Evolutionary conservation across 2,797 vertebrate species (phyloP), one percentile per base, ranked within the genome.

Genomic region (Cephalopachus bancanus): DNA sequence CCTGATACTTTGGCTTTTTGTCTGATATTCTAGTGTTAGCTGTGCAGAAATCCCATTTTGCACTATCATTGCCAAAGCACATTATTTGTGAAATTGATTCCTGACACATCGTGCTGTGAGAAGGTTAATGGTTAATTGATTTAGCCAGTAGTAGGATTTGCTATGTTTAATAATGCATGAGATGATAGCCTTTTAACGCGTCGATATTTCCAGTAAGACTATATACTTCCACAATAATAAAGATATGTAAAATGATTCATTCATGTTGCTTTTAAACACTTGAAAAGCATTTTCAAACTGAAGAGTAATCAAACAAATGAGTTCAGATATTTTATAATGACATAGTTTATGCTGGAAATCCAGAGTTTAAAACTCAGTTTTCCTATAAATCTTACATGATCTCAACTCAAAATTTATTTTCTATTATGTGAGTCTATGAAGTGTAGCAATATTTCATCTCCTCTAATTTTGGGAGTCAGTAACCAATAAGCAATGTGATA

Each of bases 1-100:
- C 65, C 79, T 10, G 76, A 51, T 22, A 76, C 33, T 44, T 76
- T 24, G 28, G 44, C 14, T 76, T 87, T 94, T 79, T 67, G 65
- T 91, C 51, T 74, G 16, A 10, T 17, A 22, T 64, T 69, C 84
- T 69, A 55, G 53, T 9, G 17, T 79, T 12, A 72, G 30, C 60
- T 20, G 11, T 44, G 28, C n/a, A 75, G 30, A 86, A 91, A 91
- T 67, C 30, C 24, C 93, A 80, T 67, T 79, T 71, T 89, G 16
- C 3, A 49, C 15, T 51, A 37, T 67, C 55, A 78, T 8, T 92
- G 75, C n/a, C 83, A 91, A 94, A 62, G 33, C 88, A 17, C 37
- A 75, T 93, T 75, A 72, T 78, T 86, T 91, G 89, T 81, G 89
- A 96, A 89, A 95, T 59, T 78, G 91, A 91, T 71, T 89, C 65